Conservation (phyloP, 1,140 invertebrate species). For the Drosophila simulans region DNA sequence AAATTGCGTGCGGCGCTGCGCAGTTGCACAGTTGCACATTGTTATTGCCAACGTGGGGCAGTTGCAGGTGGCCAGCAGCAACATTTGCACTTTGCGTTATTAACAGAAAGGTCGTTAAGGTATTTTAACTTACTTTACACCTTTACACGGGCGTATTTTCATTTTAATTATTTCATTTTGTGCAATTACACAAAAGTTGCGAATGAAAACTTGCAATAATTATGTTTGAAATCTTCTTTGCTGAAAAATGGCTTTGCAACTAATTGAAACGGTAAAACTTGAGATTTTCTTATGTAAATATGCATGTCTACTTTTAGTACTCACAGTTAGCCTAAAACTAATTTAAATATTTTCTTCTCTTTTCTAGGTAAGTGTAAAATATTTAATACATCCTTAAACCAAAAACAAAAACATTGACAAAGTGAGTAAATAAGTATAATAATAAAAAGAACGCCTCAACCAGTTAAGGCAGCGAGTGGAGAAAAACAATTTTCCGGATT, state of each 20-base stretch:
- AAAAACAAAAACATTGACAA: constrained; percentile 60
- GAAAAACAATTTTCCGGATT: constrained; percentile 77
- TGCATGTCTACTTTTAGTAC: constrained; percentile 5
- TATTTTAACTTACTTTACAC: constrained; percentile 75
- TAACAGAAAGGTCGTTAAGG: constrained; percentile 77
- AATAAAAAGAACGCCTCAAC: constrained; percentile 3
- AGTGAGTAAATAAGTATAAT: constrained; percentile 66
- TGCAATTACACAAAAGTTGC: constrained; percentile 63
- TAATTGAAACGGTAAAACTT: constrained; percentile 51
- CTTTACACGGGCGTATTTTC: constrained; percentile 31
- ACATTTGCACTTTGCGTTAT: constrained; percentile 79
- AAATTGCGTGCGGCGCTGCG: constrained; percentile 61
- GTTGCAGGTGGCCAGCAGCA: constrained; percentile 36
- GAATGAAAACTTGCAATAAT: constrained; percentile 40
- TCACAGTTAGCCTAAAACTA: constrained; percentile 10
- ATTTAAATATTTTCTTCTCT: constrained; percentile 14
- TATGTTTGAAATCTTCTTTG: constrained; percentile 47
- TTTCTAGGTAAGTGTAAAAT: constrained; percentile 67
- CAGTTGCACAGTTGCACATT: constrained; percentile 43
- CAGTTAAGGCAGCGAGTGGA: constrained; percentile 3
- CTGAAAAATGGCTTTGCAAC: constrained; percentile 51
- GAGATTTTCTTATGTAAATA: constrained; percentile 11
- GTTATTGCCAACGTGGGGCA: constrained; percentile 34
- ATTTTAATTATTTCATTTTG: constrained; percentile 78
- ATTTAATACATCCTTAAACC: neutral